Conservation (phyloP, 2,888 invertebrate genomes). For the Phytoseiulus persimilis region DNA sequence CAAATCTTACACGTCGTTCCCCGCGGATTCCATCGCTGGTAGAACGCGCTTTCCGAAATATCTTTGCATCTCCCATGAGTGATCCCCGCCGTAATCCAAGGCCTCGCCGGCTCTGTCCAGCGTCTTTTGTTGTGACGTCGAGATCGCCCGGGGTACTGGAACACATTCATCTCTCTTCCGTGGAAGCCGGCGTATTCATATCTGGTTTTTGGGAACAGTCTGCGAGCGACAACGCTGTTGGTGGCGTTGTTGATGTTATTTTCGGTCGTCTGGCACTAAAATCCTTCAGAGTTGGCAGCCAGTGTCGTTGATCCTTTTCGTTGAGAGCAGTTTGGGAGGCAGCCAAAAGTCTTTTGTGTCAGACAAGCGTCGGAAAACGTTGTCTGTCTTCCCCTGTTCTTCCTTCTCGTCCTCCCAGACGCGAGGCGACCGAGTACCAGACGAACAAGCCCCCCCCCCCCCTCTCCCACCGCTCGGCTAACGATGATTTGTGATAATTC, state of each 20-base stretch:
- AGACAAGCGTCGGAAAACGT: background rate
- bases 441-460: background rate
- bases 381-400: background rate
- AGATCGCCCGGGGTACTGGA: background rate
- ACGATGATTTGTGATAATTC: conserved; percentile 5
- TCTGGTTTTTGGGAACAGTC: background rate
- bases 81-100: background rate
- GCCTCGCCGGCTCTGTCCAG: background rate
- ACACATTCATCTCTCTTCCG: background rate
- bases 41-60: too few relatives aligned
- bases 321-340: background rate
- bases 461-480: background rate
- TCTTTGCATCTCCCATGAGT: background rate
- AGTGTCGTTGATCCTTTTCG: background rate
- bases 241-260: background rate
- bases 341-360: background rate
- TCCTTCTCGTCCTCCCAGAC: background rate
- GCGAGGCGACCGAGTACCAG: background rate
- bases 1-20: too few relatives aligned
- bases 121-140: too few relatives aligned
- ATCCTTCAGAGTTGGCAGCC: background rate
- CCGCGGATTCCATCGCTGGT: too few relatives aligned
- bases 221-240: background rate
- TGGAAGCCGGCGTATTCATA: background rate
- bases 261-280: background rate